Base-by-base conservation (phyloP, 2,797 vertebrate genomes). In the Siniperca obscura region DNA sequence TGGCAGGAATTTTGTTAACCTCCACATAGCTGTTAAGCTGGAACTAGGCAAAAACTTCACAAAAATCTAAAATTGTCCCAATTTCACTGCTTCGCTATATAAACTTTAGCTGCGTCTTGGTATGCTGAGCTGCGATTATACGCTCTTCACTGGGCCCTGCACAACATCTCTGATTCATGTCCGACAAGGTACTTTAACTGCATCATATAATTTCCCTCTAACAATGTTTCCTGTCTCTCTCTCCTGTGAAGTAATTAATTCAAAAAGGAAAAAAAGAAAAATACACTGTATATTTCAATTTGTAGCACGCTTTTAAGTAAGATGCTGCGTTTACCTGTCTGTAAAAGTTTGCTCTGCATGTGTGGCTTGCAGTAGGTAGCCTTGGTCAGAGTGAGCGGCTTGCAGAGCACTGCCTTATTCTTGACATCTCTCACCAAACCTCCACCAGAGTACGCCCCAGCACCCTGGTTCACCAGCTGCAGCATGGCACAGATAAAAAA, bases 321-420 rank as follows among this genome's bases (percentile, higher is more conserved):
- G 19, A 30, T 14, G 46, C 5, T 30, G 61, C 0, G 1, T 21
- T 76, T 95, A 99, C 98, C 98, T 94, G 98, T 99, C 92, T 99
- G 98, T 50, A 96, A 69, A 1, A 81, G 96, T 82, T 99, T 99
- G 91, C 97, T 98, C 95, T 99, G 98, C 98, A 99, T 99, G 90
- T 99, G 98, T 72, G 98, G 98, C 91, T 99, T 99, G 95, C 98
- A 99, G 90, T 98, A 99, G 0, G 98, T 99, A 70, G 98, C 98
- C 95, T 99, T 99, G 3, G 98, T 99, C 95, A 99, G 96, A n/a
- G 98, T 98, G 89, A 99, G 96, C 55, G 98, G 98, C 89, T 99
- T 99, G 94, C 98, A 99, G 81, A 99, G 97, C 80, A 99, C 97
- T 0, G 98, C 98, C 93, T 99, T 99, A 93, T 99, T 99, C 95